Evolutionary conservation across 1,140 invertebrate species (phyloP), one percentile per base, ranked within the genome.

Genomic region (Drosophila littoralis): DNA sequence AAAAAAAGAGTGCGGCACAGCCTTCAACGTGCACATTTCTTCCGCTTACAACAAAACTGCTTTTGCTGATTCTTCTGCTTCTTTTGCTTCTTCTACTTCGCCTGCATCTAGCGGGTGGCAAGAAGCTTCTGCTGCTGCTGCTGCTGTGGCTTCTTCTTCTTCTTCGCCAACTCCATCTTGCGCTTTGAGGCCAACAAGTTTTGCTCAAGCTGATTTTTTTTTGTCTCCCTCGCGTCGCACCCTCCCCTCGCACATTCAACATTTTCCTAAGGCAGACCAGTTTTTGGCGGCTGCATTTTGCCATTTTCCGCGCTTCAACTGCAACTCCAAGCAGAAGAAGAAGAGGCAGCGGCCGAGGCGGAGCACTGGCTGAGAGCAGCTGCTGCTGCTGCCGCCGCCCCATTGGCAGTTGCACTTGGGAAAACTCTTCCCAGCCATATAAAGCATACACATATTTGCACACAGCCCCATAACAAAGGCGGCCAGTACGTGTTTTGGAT

Each of bases 231-330:
- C 55, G 28, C 33, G 42, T 8, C 50, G 15, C 46, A 17, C 40
- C 33, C 15, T 12, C 46, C 57, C 35, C 38, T 17, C 22, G 40
- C 59, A 13, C 68, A 63, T 61, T 36, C 73, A 69, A 81, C 68
- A 89, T 84, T 86, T 86, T 79, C 82, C 82, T 79, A 50, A 43
- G 71, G 65, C 69, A 77, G 74, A 88, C 84, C 84, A 89, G 84
- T 89, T 88, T 88, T 88, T 78, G 84, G 84, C 77, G 84, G 74
- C 74, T 77, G 74, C 69, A 76, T 76, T 81, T 88, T 88, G 80
- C 83, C 83, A 89, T 88, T 88, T 88, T 88, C 85, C 83, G 84
- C 77, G 77, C 77, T 86, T 78, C 70, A 86, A 71, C 59, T 74
- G 72, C 65, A 72, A 59, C 69, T 75, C 66, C 54, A 48, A 61